Evolutionary conservation across 1,140 invertebrate species (phyloP).

Genomic region (Planococcus citri): DNA sequence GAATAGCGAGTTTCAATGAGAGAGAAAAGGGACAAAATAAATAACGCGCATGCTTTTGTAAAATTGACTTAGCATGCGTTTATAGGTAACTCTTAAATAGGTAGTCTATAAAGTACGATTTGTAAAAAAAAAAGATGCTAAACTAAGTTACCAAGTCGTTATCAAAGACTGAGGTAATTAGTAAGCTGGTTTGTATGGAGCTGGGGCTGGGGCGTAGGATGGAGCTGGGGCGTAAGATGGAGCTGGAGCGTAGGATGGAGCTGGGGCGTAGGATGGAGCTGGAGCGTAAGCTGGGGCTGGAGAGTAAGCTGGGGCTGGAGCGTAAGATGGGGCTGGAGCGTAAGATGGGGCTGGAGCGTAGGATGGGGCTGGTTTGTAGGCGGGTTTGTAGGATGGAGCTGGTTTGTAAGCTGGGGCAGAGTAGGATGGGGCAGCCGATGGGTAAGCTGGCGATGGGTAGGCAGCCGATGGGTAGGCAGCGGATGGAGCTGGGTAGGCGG

Average conservation of each 20-base stretch:
- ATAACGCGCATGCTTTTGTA: slow-evolving; percentile 7
- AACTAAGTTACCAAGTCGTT: neutral
- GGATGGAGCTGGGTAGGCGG: slow-evolving; percentile 30
- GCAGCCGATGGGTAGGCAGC: slow-evolving; percentile 12
- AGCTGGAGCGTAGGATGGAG: slow-evolving; percentile 23
- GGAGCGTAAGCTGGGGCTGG: slow-evolving; percentile 23
- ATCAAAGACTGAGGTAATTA: slow-evolving; percentile 11
- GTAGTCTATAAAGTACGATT: neutral
- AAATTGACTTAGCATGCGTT: slow-evolving; percentile 16
- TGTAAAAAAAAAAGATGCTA: neutral
- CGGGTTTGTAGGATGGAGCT: slow-evolving; percentile 28
- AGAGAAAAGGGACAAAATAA: neutral
- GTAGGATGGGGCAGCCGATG: slow-evolving; percentile 22
- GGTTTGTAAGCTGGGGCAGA: slow-evolving; percentile 20
- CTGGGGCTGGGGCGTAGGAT: too few relatives aligned
- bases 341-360: slow-evolving; percentile 22
- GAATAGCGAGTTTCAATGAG: too few relatives aligned
- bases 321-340: slow-evolving; percentile 10
- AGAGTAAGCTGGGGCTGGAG: slow-evolving; percentile 12
- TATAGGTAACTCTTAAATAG: neutral
- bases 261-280: slow-evolving; percentile 28
- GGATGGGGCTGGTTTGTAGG: slow-evolving; percentile 25
- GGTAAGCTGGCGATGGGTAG: slow-evolving; percentile 23
- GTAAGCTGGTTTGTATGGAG: slow-evolving; percentile 12
- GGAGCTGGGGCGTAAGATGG: slow-evolving; percentile 16